Percentiles rank a stretch among this genome's conserved stretches.
phyloP scores from a whole-genome alignment of 2,888 invertebrate genomes.

The Caenorhabditis angaria region DNA sequence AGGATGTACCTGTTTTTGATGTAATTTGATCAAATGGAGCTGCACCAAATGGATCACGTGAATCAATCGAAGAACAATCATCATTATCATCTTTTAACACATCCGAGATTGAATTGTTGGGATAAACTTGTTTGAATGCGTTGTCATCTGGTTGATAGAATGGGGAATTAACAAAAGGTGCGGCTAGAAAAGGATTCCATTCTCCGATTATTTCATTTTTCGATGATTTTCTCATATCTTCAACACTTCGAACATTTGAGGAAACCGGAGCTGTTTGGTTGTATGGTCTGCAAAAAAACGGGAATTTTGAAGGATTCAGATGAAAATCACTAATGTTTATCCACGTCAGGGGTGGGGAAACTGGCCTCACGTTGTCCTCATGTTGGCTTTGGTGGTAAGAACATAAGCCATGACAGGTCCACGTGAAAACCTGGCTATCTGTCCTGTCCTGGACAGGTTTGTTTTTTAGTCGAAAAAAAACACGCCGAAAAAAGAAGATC shows the following conservation, averaged over 20 bases:
- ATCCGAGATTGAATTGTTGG: no score
- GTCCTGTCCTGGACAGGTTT: no score
- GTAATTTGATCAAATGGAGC: conserved; percentile 73
- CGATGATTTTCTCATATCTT: conserved; percentile 17
- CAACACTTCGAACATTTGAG: conserved; percentile 28
- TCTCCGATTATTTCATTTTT: conserved; percentile 6
- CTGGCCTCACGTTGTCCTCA: no score
- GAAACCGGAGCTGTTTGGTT: conserved; percentile 29
- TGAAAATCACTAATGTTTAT: no score
- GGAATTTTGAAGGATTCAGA: no score
- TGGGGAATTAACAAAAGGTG: conserved; percentile 41
- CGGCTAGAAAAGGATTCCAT: conserved; percentile 64
- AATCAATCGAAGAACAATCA: conserved; percentile 67
- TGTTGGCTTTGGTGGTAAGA: no score
- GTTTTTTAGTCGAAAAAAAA: no score
- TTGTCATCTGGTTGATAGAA: conserved; percentile 27
- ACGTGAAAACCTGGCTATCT: no score
- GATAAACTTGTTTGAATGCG: conserved; percentile 35
- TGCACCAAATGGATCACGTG: conserved; percentile 74
- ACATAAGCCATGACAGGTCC: no score
- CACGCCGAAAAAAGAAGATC: no score
- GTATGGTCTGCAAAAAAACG: conserved; percentile 45
- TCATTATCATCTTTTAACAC: no score
- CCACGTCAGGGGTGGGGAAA: no score
- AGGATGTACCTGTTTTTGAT: conserved; percentile 7